Base-by-base conservation (phyloP, 2,888 invertebrate genomes). In the Hydrotaea cyrtoneurina region DNA sequence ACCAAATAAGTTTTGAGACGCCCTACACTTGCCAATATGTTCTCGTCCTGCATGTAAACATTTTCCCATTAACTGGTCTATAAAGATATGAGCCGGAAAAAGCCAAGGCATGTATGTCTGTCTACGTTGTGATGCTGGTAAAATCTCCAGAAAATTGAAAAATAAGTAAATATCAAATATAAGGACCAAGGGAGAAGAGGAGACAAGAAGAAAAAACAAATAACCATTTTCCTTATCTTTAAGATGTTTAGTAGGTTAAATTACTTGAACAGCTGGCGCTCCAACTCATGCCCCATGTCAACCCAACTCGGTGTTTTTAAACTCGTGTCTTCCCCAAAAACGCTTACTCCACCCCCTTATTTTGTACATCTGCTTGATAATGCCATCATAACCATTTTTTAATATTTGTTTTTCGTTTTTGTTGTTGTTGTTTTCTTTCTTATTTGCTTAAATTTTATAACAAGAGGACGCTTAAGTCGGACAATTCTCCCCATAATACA, bases 221-320 rank as follows among this genome's bases (percentile, higher is more conserved):
- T 26, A 36, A 15, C 50, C 74, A 59, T 71, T 71, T 69, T 72
- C 72, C 62, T 82, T 82, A 69, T 69, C 66, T 69, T n/a, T 19
- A 73, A 77, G 73, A 82, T 78, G 73, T 73, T 76, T 62, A 59
- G 69, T 59, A 50, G 26, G 53, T 69, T 59, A 82, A 82, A 82
- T 78, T 82, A 74, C 50, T 39, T 8, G 15, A 82, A 69, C 82
- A 74, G 78, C 59, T 78, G 72, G 19, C 46, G 10, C 69, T 1
- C 11, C 19, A 31, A 31, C 31, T 31, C 57, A 46, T 5, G 15
- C 23, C 50, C 21, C n/a, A 46, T 71, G 81, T 55, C 77, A 55
- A 77, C 57, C 55, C 64, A 53, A 77, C 71, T 55, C 69, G 23
- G 55, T 39, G 36, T n/a, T 57, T 43, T 66, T 8, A 4, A 2